Evolutionary conservation across 2,888 invertebrate genomes (phyloP).

Genomic region (Hipparchia sbordonii): DNA sequence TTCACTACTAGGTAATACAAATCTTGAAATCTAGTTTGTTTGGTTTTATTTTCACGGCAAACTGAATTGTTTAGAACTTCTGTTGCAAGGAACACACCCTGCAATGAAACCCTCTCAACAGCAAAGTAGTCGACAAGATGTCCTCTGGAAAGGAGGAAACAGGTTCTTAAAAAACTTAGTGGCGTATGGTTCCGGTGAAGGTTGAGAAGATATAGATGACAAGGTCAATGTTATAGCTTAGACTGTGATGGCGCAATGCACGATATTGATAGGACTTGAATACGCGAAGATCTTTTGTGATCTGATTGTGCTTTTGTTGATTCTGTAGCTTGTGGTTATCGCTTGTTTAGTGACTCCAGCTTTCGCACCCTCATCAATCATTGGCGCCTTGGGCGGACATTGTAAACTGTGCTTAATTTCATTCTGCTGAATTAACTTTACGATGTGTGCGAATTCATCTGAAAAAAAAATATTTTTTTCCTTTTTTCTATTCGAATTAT

Average conservation of each 20-base stretch:
- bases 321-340: background rate
- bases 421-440: conserved; percentile 61
- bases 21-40: no score
- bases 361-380: conserved; percentile 66
- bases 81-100: no score
- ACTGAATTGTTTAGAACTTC: no score
- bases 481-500: background rate
- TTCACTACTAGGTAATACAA: no score
- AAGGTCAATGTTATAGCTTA: background rate
- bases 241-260: background rate
- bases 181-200: background rate
- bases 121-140: no score
- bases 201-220: background rate
- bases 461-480: conserved; percentile 8
- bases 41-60: no score
- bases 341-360: conserved; percentile 44
- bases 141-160: background rate
- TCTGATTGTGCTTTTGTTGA: background rate
- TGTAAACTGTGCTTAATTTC: conserved; percentile 68
- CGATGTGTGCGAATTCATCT: conserved; percentile 41
- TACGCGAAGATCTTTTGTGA: background rate
- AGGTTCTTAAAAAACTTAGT: background rate
- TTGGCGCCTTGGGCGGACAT: conserved; percentile 60
- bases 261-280: background rate
- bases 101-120: no score